Evolutionary conservation across 2,888 invertebrate species (phyloP).

Genomic region (Tetrapedia diversipes): DNA sequence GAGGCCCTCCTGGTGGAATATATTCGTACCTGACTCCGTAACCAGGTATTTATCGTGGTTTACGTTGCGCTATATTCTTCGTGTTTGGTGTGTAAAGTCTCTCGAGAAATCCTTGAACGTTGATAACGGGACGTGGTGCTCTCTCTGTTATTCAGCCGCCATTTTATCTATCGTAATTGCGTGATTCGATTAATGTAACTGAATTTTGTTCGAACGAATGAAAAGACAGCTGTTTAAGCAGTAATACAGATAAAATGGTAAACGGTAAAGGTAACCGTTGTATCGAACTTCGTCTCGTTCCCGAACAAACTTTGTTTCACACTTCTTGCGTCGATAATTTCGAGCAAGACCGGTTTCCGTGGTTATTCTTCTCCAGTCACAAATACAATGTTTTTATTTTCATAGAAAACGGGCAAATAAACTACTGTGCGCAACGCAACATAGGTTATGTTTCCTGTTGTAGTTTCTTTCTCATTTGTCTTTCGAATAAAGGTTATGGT

Average conservation of each 20-base stretch:
- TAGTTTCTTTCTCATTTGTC: neutral
- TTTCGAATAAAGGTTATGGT: neutral
- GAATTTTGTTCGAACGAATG: neutral
- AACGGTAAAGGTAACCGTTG: neutral
- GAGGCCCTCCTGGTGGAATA: slow-evolving; percentile 95
- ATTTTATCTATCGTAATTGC: neutral
- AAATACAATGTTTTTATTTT: slow-evolving; percentile 27
- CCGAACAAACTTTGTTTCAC: neutral
- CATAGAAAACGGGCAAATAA: neutral
- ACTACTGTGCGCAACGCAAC: neutral
- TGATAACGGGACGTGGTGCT: neutral
- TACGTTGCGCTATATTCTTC: neutral
- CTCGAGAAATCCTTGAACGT: neutral
- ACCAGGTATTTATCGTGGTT: slow-evolving; percentile 72
- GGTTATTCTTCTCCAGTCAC: slow-evolving; percentile 9
- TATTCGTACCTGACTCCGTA: slow-evolving; percentile 89
- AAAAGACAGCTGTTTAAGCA: neutral
- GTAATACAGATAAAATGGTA: neutral
- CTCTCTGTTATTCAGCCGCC: neutral
- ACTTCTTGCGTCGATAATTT: slow-evolving; percentile 13
- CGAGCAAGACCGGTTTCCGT: slow-evolving; percentile 25
- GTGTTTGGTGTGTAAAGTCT: neutral
- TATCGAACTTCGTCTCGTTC: neutral
- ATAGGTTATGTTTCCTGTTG: neutral
- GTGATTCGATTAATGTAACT: neutral